phyloP scores from a whole-genome alignment of 2,113 vertebrate species.

The Poicephalus gulielmi region DNA sequence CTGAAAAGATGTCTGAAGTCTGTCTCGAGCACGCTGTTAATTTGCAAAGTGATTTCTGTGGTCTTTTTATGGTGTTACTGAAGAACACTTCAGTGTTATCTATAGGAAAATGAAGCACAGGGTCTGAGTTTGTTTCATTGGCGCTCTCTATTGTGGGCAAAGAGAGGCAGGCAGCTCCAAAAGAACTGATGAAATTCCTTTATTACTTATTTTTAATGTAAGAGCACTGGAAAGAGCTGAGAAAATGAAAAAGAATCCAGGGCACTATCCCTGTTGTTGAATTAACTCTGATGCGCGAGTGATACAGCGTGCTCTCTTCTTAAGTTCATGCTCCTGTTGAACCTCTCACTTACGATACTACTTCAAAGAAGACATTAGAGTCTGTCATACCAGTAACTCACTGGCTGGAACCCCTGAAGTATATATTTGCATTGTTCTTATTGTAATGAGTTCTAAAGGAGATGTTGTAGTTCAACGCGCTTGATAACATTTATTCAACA shows the following conservation, averaged over 20 bases:
- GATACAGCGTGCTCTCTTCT: background rate
- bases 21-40: background rate
- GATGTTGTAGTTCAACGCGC: background rate
- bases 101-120: background rate
- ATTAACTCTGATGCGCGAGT: background rate
- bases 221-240: background rate
- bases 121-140: background rate
- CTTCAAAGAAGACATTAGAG: background rate
- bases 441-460: slow-evolving; percentile 10
- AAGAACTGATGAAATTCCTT: background rate
- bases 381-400: background rate
- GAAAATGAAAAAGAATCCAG: background rate
- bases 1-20: background rate
- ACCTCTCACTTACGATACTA: background rate
- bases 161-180: background rate
- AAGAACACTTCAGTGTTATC: background rate
- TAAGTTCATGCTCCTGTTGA: background rate
- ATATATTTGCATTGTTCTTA: slow-evolving; percentile 39
- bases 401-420: background rate
- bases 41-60: background rate
- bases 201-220: background rate
- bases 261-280: background rate
- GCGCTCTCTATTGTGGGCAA: background rate
- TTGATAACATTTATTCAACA: slow-evolving; percentile 41
- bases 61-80: background rate